These are phyloP conservation scores for Phyllopteryx taeniolatus DNA, from an alignment of 2,113 vertebrate genomes.

Conservation along the genomic window DNA sequence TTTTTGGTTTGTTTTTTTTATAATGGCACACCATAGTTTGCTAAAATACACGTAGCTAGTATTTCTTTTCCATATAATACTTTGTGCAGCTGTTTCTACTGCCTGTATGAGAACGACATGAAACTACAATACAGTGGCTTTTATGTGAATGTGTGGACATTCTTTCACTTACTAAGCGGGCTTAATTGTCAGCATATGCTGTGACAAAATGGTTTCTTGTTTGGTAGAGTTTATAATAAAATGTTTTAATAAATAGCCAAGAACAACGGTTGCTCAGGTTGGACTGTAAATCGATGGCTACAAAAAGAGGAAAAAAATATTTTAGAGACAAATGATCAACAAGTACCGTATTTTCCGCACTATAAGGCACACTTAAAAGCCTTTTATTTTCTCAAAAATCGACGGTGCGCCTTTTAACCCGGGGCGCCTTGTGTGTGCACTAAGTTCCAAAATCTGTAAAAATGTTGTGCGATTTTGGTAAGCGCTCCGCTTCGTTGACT, in stretches of 20 bases:
- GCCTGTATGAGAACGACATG: not conserved
- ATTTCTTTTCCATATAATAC: not conserved
- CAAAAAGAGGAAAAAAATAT: not conserved
- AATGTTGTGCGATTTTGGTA: too few relatives aligned
- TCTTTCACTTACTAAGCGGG: not conserved
- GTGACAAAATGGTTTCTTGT: not conserved
- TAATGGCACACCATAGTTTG: not conserved
- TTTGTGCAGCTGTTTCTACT: conserved; percentile 1
- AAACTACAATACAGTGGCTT: conserved; percentile 1
- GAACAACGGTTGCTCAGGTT: not conserved
- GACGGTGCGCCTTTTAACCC: too few relatives aligned
- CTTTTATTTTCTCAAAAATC: too few relatives aligned
- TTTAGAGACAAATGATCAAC: not conserved
- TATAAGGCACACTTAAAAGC: too few relatives aligned
- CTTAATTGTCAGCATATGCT: not conserved
- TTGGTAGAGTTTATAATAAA: not conserved
- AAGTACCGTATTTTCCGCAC: not conserved
- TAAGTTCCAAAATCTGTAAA: too few relatives aligned
- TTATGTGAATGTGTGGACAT: not conserved
- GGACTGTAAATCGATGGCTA: not conserved
- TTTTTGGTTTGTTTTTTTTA: not conserved
- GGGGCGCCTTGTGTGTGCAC: too few relatives aligned
- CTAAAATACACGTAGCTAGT: not conserved
- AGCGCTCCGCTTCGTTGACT: too few relatives aligned
- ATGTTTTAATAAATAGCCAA: not conserved